These are phyloP conservation scores for Gambelia wislizenii DNA, from an alignment of 2,797 vertebrate genomes.

Conservation along the genomic window DNA sequence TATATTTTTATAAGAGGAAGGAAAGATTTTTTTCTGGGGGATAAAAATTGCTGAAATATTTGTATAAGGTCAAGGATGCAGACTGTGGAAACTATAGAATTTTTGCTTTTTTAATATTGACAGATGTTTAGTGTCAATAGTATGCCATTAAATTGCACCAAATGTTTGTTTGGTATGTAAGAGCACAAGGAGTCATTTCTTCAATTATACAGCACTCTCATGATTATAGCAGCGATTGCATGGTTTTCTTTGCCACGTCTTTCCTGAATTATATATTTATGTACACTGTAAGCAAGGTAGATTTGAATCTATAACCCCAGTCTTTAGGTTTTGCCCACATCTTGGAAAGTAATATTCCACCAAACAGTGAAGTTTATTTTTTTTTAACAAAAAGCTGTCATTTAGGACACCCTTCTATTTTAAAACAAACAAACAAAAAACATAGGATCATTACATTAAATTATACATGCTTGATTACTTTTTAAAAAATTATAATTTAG, in stretches of 20 bases:
- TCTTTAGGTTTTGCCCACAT: not conserved
- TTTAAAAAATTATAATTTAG: constrained; percentile 12
- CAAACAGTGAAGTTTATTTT: not conserved
- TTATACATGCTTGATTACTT: constrained; percentile 59
- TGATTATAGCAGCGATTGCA: not conserved
- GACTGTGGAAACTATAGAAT: not conserved
- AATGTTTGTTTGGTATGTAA: constrained; percentile 20
- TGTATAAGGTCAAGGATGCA: constrained; percentile 11
- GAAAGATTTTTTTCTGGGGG: constrained; percentile 52
- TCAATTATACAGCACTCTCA: not conserved
- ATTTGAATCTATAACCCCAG: not conserved
- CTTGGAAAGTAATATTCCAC: not conserved
- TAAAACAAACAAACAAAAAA: too few species aligned
- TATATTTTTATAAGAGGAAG: constrained; percentile 52
- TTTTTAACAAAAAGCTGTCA: not conserved
- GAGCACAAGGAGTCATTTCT: not conserved
- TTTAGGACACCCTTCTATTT: not conserved
- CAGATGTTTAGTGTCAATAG: constrained; percentile 22
- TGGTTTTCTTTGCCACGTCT: not conserved
- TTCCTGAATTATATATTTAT: not conserved
- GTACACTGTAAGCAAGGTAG: not conserved
- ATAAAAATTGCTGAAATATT: constrained; percentile 69
- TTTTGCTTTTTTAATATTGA: not conserved
- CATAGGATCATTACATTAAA: too few species aligned
- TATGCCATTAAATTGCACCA: not conserved